A percentile compares a stretch with the other conserved stretches of the same genome.
Conservation (phyloP, 1,140 invertebrate species). For the Drosophila watanabei region DNA sequence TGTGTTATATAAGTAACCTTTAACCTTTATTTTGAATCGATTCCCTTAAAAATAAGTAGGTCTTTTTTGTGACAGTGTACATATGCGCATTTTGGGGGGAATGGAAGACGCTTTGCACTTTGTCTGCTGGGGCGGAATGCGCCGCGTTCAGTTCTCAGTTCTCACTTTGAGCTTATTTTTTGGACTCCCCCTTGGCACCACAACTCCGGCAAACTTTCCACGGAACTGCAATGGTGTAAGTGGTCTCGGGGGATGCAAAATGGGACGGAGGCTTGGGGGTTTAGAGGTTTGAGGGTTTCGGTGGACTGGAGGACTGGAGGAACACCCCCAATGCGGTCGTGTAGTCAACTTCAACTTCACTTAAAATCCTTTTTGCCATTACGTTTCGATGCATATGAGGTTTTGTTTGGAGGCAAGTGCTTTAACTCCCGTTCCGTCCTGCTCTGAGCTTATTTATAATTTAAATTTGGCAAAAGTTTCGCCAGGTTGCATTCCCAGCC, state of each 20-base stretch:
- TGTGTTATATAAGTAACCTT: background rate
- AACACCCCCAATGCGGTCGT: slow-evolving; percentile 67
- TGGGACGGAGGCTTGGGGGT: slow-evolving; percentile 4
- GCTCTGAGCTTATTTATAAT: slow-evolving; percentile 78
- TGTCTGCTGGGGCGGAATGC: slow-evolving; percentile 79
- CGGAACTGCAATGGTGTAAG: slow-evolving; percentile 67
- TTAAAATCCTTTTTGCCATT: slow-evolving; percentile 84
- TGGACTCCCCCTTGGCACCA: slow-evolving; percentile 11
- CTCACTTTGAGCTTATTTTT: slow-evolving; percentile 78
- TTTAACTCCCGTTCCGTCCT: slow-evolving; percentile 5
- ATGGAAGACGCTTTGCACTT: slow-evolving; percentile 67
- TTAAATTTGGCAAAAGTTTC: slow-evolving; percentile 82
- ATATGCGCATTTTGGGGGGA: slow-evolving; percentile 23
- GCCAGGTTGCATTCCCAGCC: slow-evolving; percentile 77
- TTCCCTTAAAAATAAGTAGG: background rate
- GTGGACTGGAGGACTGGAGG: background rate
- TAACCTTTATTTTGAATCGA: background rate
- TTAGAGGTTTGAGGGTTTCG: background rate
- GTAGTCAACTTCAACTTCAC: slow-evolving; percentile 84
- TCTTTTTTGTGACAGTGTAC: slow-evolving; percentile 1
- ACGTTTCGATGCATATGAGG: slow-evolving; percentile 84
- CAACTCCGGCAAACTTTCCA: slow-evolving; percentile 62
- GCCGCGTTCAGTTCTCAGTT: slow-evolving; percentile 74
- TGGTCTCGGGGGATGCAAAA: slow-evolving; percentile 54
- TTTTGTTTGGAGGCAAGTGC: slow-evolving; percentile 72